These are phyloP conservation scores for Machimus atricapillus DNA, from an alignment of 2,888 invertebrate genomes.

Conservation along the genomic window DNA sequence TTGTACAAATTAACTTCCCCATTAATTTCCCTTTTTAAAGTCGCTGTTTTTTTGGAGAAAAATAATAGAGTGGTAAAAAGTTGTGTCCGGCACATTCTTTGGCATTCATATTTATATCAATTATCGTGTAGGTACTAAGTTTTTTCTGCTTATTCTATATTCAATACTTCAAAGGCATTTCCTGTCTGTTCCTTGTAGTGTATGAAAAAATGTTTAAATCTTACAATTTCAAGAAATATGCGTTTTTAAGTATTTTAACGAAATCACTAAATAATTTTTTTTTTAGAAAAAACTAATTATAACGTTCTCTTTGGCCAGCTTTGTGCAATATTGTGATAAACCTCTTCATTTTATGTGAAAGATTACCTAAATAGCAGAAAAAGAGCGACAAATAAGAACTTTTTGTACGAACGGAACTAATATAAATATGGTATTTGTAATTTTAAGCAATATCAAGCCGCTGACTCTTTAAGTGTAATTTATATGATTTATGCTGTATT, in stretches of 20 bases:
- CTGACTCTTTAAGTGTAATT: not conserved
- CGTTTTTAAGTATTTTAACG: not conserved
- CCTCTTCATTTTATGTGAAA: conserved; percentile 31
- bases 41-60: not conserved
- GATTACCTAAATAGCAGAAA: not conserved
- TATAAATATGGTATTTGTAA: not conserved
- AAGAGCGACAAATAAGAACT: not conserved
- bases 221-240: not conserved
- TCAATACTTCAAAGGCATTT: not conserved
- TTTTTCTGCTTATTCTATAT: not conserved
- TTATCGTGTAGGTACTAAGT: not conserved
- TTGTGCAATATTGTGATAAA: conserved; percentile 62
- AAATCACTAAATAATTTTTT: not conserved
- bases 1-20: not conserved
- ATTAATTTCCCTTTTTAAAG: not conserved
- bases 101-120: not conserved
- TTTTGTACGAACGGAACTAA: not conserved
- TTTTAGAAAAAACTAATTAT: not conserved
- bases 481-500: not conserved
- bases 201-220: not conserved
- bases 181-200: not conserved
- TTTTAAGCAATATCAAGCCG: not conserved
- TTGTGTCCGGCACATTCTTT: not conserved
- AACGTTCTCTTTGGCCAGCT: conserved; percentile 53
- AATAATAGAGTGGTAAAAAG: not conserved